These are phyloP conservation scores for Noctua pronuba DNA, from an alignment of 2,888 invertebrate species.

Conservation along the genomic window DNA sequence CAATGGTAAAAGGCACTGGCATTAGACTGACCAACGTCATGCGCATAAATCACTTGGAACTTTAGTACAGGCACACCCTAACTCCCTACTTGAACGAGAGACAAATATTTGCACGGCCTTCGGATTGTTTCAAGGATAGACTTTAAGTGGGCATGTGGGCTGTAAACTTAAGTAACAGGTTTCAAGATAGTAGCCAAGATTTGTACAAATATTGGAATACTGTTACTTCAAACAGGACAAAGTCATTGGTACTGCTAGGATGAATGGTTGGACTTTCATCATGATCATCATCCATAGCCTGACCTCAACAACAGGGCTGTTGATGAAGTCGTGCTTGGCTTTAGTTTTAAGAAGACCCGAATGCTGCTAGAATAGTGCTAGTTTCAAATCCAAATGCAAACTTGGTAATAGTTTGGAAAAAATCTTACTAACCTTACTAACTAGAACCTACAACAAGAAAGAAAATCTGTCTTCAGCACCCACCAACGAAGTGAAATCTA, in stretches of 20 bases:
- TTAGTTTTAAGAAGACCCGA: background rate
- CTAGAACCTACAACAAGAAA: background rate
- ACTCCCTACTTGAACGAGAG: background rate
- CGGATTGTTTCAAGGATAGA: conserved; percentile 30
- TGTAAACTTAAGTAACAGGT: conserved; percentile 22
- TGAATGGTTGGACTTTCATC: background rate
- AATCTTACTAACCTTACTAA: too few relatives aligned
- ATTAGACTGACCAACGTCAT: conserved; percentile 4
- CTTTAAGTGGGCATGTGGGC: conserved; percentile 11
- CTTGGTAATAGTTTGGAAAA: background rate
- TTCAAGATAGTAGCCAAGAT: background rate
- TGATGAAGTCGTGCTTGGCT: background rate
- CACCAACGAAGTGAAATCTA: background rate
- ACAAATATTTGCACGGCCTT: conserved; percentile 52
- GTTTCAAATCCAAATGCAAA: background rate
- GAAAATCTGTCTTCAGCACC: background rate
- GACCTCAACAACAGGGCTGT: background rate
- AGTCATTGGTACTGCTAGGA: background rate
- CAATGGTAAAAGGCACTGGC: conserved; percentile 11
- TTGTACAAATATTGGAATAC: background rate
- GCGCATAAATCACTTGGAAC: conserved; percentile 34
- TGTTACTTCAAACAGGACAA: background rate
- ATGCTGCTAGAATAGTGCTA: background rate
- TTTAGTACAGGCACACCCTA: conserved; percentile 38
- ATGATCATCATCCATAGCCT: background rate